Conservation (phyloP, 1,140 invertebrate genomes). For the Asobara japonica region DNA sequence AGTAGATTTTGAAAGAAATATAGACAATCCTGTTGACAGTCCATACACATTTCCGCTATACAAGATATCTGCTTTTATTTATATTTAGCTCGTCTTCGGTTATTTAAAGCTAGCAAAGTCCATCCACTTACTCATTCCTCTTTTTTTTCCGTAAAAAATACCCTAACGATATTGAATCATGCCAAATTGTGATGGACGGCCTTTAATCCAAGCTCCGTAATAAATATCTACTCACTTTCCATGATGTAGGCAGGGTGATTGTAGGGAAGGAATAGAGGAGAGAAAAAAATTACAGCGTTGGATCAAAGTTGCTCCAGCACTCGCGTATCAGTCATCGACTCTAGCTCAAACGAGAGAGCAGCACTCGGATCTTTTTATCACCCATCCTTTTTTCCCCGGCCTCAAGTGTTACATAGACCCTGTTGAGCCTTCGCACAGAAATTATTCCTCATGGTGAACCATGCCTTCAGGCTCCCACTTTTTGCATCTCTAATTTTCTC, state of each 20-base stretch:
- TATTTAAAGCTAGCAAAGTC: no score
- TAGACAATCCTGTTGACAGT: no score
- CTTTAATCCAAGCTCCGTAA: background rate
- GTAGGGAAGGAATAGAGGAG: background rate
- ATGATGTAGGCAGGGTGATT: background rate
- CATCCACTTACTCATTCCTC: background rate
- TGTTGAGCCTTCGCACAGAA: background rate
- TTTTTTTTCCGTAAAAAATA: background rate
- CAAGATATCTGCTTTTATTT: no score
- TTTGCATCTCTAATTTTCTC: background rate
- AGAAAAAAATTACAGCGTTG: background rate
- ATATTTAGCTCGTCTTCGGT: no score
- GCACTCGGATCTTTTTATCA: background rate
- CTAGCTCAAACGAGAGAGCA: background rate
- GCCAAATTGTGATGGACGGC: background rate
- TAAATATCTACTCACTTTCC: background rate
- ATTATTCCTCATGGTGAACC: background rate
- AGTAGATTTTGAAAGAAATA: no score
- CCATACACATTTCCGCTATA: no score
- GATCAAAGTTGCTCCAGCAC: background rate
- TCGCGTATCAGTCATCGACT: constrained; percentile 3
- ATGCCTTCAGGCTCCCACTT: no score
- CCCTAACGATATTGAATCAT: background rate
- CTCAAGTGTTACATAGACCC: background rate
- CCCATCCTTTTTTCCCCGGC: background rate